Percentiles rank a stretch among this genome's conserved stretches.
Evolutionary conservation across 2,113 vertebrate genomes (phyloP).

Genomic region (Oncorhynchus clarkii): DNA sequence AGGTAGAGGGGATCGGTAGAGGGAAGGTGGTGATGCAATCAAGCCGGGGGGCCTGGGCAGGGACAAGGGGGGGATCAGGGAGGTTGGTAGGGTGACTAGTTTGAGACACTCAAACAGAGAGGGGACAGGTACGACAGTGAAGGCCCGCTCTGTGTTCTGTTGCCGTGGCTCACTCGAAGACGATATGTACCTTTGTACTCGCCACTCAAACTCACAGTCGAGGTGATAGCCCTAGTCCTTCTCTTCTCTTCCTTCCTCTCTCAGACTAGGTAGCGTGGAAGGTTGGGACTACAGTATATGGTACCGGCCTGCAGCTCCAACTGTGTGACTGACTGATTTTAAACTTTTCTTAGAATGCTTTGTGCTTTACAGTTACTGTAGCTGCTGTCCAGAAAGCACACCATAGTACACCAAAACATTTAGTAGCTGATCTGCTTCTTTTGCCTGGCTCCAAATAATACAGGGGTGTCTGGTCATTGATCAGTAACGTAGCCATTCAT

Average conservation of each 20-base stretch:
- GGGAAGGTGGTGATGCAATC: conserved; percentile 45
- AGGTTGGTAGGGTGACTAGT: not conserved
- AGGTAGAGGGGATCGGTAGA: too few species aligned
- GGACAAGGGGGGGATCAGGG: conserved; percentile 14
- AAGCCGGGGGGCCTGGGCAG: conserved; percentile 16
- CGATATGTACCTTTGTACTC: conserved; percentile 46
- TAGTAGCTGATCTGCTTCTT: too few species aligned
- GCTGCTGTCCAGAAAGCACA: too few species aligned
- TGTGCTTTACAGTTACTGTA: too few species aligned
- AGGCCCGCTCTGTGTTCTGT: conserved; percentile 47
- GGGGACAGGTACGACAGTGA: conserved; percentile 3
- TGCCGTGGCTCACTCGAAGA: conserved; percentile 42
- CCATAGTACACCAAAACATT: too few species aligned
- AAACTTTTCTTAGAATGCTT: too few species aligned
- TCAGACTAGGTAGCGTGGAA: too few species aligned
- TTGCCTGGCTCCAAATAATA: too few species aligned
- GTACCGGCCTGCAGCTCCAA: too few species aligned
- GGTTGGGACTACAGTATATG: too few species aligned
- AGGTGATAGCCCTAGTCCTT: conserved; percentile 53
- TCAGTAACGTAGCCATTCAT: not conserved
- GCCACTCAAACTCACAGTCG: conserved; percentile 26
- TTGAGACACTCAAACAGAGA: conserved; percentile 16
- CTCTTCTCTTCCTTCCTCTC: too few species aligned
- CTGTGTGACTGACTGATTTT: too few species aligned
- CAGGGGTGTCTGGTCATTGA: conserved; percentile 5